Conservation (phyloP, 2,113 vertebrate genomes). For the Gymnobelideus leadbeateri region DNA sequence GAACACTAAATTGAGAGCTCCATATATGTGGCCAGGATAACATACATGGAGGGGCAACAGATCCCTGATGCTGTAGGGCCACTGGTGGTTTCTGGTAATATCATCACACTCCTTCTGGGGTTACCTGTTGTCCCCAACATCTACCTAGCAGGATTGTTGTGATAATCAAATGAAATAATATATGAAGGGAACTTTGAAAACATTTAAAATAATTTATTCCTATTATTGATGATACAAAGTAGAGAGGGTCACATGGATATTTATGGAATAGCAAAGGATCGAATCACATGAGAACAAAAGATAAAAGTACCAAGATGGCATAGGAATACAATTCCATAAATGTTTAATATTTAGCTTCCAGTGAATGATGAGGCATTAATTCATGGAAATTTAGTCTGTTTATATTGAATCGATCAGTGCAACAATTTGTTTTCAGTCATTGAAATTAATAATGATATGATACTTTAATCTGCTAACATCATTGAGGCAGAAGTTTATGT, state of each 20-base stretch:
- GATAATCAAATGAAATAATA: too few relatives aligned
- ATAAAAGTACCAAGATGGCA: neutral
- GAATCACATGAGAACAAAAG: neutral
- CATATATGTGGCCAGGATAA: neutral
- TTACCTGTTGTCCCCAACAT: too few relatives aligned
- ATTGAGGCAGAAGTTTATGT: neutral
- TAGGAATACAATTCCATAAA: neutral
- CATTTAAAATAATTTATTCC: too few relatives aligned
- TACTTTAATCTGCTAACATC: neutral
- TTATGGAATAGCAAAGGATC: neutral
- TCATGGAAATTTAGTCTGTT: neutral
- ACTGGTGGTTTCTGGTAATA: too few relatives aligned
- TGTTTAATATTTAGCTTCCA: neutral
- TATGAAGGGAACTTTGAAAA: too few relatives aligned
- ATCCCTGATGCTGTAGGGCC: too few relatives aligned
- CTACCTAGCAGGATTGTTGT: too few relatives aligned
- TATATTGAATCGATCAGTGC: neutral
- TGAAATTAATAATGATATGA: constrained; percentile 46
- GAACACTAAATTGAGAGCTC: neutral
- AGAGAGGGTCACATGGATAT: too few relatives aligned
- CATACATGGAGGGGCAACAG: neutral
- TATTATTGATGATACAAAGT: too few relatives aligned
- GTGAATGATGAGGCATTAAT: neutral
- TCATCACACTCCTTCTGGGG: too few relatives aligned
- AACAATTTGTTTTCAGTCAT: constrained; percentile 21